Conservation (phyloP, 2,797 vertebrate genomes). For the Stomatorhinus walkeri region DNA sequence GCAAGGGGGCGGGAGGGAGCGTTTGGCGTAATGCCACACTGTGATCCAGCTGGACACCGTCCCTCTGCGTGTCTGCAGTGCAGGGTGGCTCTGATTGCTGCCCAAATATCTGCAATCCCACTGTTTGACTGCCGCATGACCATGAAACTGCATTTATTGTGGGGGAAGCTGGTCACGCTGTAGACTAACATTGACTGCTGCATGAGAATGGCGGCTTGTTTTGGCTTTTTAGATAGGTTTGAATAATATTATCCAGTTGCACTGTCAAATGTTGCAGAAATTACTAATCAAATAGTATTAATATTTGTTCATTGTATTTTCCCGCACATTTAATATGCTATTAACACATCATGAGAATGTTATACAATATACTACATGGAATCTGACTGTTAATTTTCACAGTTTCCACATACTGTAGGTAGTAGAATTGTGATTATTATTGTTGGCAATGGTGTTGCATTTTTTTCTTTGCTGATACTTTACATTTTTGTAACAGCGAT, state of each 20-base stretch:
- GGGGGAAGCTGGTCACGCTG: not conserved
- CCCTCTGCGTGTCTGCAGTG: not conserved
- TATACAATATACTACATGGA: not conserved
- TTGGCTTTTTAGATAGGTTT: slow-evolving; percentile 11
- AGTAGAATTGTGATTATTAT: not conserved
- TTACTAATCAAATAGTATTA: slow-evolving; percentile 9
- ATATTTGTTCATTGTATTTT: slow-evolving; percentile 1
- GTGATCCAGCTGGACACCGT: not conserved
- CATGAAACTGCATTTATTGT: not conserved
- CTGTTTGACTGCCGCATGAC: not conserved
- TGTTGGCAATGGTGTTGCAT: not conserved
- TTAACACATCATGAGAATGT: not conserved
- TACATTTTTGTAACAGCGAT: slow-evolving; percentile 4
- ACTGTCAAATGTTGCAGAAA: slow-evolving; percentile 14
- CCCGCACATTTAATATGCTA: slow-evolving; percentile 7
- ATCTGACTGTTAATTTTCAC: not conserved
- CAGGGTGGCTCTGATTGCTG: not conserved
- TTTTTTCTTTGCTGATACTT: not conserved
- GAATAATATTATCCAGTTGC: slow-evolving; percentile 21
- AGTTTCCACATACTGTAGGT: not conserved
- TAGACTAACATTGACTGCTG: not conserved
- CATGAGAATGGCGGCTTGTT: slow-evolving; percentile 17
- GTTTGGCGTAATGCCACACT: not conserved
- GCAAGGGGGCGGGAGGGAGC: not conserved
- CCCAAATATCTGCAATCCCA: not conserved